phyloP scores from a whole-genome alignment of 2,113 vertebrate genomes.

The Microtus oregoni region DNA sequence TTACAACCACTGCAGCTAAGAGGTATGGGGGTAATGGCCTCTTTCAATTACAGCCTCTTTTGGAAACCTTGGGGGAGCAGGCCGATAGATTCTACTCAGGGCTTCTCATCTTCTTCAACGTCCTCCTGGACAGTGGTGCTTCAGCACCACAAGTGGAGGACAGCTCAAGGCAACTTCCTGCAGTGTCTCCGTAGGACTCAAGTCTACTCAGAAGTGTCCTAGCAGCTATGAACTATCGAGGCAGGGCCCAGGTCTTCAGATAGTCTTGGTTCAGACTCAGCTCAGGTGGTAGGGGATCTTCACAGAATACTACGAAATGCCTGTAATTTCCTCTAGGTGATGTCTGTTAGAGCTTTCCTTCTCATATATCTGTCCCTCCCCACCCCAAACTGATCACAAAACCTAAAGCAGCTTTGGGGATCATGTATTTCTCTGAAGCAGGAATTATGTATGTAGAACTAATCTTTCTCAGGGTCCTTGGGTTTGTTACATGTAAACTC shows the following conservation, averaged over 20 bases:
- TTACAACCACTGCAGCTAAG: neutral
- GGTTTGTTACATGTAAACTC: neutral
- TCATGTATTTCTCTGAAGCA: neutral
- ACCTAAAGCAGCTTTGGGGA: neutral
- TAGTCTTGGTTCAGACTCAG: neutral
- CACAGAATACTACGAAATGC: neutral
- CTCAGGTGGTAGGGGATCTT: neutral
- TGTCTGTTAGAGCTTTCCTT: neutral
- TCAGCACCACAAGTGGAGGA: neutral
- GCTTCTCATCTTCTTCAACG: neutral
- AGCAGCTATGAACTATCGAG: neutral
- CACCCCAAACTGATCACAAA: neutral
- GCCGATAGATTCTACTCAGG: neutral
- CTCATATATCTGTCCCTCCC: neutral
- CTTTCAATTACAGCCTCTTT: neutral
- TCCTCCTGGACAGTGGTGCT: neutral
- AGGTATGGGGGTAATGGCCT: neutral
- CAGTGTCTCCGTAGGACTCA: neutral
- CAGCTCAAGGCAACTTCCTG: neutral
- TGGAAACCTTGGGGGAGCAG: neutral
- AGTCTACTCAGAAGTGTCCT: neutral
- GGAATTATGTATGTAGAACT: neutral
- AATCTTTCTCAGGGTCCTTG: neutral
- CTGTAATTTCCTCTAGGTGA: conserved; percentile 4
- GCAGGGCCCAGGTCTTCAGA: conserved; percentile 14